phyloP scores from a whole-genome alignment of 2,888 invertebrate species.

The Tanytarsus gracilentus region DNA sequence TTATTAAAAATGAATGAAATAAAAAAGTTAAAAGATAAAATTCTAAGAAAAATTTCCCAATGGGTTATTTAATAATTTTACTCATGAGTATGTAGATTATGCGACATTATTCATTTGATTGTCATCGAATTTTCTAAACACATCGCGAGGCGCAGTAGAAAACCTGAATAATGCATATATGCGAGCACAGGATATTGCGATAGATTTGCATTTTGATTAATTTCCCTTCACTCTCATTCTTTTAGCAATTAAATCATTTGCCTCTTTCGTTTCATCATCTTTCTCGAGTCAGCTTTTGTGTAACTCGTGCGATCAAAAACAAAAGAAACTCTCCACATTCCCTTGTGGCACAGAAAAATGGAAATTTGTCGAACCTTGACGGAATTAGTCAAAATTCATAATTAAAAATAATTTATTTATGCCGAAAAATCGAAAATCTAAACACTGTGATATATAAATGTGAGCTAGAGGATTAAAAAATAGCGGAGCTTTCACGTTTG shows the following conservation, averaged over 20 bases:
- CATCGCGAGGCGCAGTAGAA: not conserved
- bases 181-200: constrained; percentile 12
- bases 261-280: not conserved
- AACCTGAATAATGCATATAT: not conserved
- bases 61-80: not conserved
- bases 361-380: too few species aligned
- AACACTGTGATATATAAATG: too few species aligned
- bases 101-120: constrained; percentile 27
- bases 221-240: constrained; percentile 18
- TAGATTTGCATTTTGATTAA: constrained; percentile 29
- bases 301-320: too few species aligned
- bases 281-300: too few species aligned
- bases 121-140: constrained; percentile 25
- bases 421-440: too few species aligned
- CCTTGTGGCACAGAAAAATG: too few species aligned
- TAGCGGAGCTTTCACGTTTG: too few species aligned
- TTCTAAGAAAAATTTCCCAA: not conserved
- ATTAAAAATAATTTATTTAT: too few species aligned
- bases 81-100: constrained; percentile 24
- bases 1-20: not conserved
- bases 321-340: too few species aligned
- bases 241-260: constrained; percentile 12
- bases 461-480: too few species aligned
- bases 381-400: too few species aligned
- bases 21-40: not conserved